Conservation (phyloP, 2,113 vertebrate species). For the Salvelinus alpinus region DNA sequence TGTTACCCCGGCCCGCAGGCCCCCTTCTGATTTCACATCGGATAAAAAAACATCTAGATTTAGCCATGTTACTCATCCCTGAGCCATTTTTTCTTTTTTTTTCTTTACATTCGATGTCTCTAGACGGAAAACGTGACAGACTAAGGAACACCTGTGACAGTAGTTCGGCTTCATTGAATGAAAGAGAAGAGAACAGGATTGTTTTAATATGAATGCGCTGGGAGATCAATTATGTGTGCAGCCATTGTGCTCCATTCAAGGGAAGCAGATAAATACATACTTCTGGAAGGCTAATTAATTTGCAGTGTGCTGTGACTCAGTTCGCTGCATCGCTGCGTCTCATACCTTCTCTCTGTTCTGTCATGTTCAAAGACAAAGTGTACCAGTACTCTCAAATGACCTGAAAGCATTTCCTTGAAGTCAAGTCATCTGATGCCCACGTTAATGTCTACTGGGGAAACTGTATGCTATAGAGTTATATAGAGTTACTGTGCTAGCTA, state of each 20-base stretch:
- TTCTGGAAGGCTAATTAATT: slow-evolving; percentile 39
- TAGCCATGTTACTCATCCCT: slow-evolving; percentile 4
- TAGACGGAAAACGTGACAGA: slow-evolving; percentile 2
- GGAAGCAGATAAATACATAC: slow-evolving; percentile 21
- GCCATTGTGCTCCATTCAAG: slow-evolving; percentile 15
- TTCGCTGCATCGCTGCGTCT: background rate
- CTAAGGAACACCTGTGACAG: slow-evolving; percentile 11
- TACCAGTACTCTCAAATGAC: background rate
- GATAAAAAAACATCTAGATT: slow-evolving; percentile 11
- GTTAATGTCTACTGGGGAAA: background rate
- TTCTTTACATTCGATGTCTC: background rate
- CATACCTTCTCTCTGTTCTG: slow-evolving; percentile 6
- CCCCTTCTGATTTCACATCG: slow-evolving; percentile 10
- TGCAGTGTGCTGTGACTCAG: slow-evolving; percentile 17
- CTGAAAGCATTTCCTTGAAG: background rate
- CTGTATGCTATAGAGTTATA: background rate
- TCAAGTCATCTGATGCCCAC: background rate
- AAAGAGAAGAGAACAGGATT: slow-evolving; percentile 12
- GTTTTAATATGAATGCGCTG: slow-evolving; percentile 24
- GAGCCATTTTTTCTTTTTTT: background rate
- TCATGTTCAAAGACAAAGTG: background rate
- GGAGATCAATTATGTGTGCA: slow-evolving; percentile 20
- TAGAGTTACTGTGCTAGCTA: background rate
- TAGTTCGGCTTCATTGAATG: slow-evolving; percentile 5
- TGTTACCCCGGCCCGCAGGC: background rate